Evolutionary conservation across 2,113 vertebrate species (phyloP), one percentile per base, ranked within the genome.

Genomic region (Gadus macrocephalus): DNA sequence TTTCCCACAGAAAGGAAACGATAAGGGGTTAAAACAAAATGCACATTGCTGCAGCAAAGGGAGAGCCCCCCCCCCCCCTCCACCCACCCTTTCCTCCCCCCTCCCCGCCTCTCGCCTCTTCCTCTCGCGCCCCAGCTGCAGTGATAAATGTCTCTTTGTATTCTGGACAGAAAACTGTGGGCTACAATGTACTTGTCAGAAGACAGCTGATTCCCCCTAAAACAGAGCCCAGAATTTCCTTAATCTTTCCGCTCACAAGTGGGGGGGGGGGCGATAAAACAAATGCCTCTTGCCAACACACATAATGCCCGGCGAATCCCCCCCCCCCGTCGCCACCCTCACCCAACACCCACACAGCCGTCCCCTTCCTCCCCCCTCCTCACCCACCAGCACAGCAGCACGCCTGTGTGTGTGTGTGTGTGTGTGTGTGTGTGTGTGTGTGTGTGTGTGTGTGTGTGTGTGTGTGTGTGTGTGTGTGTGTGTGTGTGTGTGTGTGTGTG

Each of bases 91-190:
- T 71, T 73, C 78, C 85, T 77, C 80, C 22, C 4, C 5, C 31
- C 31, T 67, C 67, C 62, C 69, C 19, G 17, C 63, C 59, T 60
- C 7, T 77, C 25, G 66, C 14, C 66, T 66, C 77, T 71, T 73
- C 78, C 85, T 77, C 80, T 75, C 73, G 76, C 64, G 78, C 69
- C 78, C 81, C 88, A 90, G 90, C 88, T 91, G 89, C 90, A 89
- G 83, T 90, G 88, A 92, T 90, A 91, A 92, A 90, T 89, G 87
- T 90, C 84, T 91, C 87, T 89, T 90, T 91, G 87, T 88, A 87
- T 92, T 89, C 84, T 74, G 79, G 83, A 90, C 82, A 89, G 87
- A 90, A 89, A 86, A 88, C 79, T 84, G 70, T 72, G 2, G 84
- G 80, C 81, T 88, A 85, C 85, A 89, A 87, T 89, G 82, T 86